Evolutionary conservation across 2,113 vertebrate genomes (phyloP).

Genomic region (Zosterops hypoxanthus): DNA sequence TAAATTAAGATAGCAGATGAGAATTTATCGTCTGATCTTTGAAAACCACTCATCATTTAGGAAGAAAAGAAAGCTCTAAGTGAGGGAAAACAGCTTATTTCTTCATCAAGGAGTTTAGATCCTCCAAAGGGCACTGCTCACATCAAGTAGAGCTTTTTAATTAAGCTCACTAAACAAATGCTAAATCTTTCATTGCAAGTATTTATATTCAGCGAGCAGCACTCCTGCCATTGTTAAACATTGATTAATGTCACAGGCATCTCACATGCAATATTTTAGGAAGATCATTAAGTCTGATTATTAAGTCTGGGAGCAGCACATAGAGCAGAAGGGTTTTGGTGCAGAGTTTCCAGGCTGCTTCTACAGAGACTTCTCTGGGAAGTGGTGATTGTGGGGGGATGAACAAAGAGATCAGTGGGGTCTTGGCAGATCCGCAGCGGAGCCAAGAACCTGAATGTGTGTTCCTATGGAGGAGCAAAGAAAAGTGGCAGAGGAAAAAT

Average conservation of each 20-base stretch:
- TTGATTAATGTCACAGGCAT: slow-evolving; percentile 20
- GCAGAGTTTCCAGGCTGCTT: not conserved
- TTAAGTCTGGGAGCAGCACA: not conserved
- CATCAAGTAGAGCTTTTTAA: slow-evolving; percentile 41
- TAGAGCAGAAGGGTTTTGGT: not conserved
- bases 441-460: not conserved
- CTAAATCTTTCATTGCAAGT: slow-evolving; percentile 24
- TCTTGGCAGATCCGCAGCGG: not conserved
- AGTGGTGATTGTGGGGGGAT: rapidly evolving
- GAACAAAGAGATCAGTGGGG: rapidly evolving
- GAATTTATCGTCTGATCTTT: slow-evolving; percentile 35
- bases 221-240: slow-evolving; percentile 38
- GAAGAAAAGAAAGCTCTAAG: not conserved
- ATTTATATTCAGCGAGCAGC: slow-evolving; percentile 23
- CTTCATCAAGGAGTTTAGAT: slow-evolving; percentile 16
- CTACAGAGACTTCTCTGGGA: not conserved
- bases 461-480: not conserved
- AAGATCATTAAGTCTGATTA: slow-evolving; percentile 11
- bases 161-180: slow-evolving; percentile 55
- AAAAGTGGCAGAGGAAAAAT: not conserved
- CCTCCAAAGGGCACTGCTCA: slow-evolving; percentile 17
- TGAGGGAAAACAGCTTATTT: slow-evolving; percentile 27
- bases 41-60: not conserved
- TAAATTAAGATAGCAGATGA: slow-evolving; percentile 17
- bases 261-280: not conserved